Conservation (phyloP, 2,797 vertebrate genomes). For the Hapalemur alaotrensis region DNA sequence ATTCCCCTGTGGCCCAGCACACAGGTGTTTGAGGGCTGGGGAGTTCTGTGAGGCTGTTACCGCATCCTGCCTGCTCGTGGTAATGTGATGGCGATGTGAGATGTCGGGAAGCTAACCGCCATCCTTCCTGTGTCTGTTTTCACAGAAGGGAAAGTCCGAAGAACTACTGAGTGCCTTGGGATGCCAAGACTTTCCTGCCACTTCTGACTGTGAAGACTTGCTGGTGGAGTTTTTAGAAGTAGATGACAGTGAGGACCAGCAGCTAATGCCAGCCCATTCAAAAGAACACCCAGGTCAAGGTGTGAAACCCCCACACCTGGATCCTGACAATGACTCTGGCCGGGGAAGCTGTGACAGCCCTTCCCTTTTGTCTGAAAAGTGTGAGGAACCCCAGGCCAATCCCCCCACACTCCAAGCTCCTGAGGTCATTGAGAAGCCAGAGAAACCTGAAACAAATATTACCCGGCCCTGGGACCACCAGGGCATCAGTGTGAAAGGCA, state of each 20-base stretch:
- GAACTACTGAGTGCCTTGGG: conserved; percentile 90
- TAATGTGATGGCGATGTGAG: background rate
- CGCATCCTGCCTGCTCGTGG: background rate
- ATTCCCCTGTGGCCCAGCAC: background rate
- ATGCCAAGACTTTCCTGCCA: conserved; percentile 91
- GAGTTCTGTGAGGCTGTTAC: background rate
- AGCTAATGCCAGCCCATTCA: conserved; percentile 83
- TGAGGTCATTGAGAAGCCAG: conserved; percentile 58
- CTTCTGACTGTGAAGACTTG: conserved; percentile 89
- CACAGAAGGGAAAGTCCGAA: conserved; percentile 91
- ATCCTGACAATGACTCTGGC: conserved; percentile 92
- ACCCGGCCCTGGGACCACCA: conserved; percentile 32
- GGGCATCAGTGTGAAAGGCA: conserved; percentile 33
- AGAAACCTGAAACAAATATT: conserved; percentile 61
- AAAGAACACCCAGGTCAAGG: conserved; percentile 80
- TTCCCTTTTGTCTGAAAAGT: conserved; percentile 90
- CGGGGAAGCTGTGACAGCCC: conserved; percentile 94
- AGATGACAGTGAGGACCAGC: conserved; percentile 88
- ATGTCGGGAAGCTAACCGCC: background rate
- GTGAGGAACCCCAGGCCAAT: conserved; percentile 72
- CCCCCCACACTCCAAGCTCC: conserved; percentile 59
- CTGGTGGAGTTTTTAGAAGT: conserved; percentile 95
- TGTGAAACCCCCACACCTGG: conserved; percentile 80
- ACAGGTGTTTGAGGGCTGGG: background rate
- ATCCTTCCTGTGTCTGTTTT: conserved; percentile 62